Evolutionary conservation across 1,140 invertebrate genomes (phyloP).

Genomic region (Chrysoperla carnea): DNA sequence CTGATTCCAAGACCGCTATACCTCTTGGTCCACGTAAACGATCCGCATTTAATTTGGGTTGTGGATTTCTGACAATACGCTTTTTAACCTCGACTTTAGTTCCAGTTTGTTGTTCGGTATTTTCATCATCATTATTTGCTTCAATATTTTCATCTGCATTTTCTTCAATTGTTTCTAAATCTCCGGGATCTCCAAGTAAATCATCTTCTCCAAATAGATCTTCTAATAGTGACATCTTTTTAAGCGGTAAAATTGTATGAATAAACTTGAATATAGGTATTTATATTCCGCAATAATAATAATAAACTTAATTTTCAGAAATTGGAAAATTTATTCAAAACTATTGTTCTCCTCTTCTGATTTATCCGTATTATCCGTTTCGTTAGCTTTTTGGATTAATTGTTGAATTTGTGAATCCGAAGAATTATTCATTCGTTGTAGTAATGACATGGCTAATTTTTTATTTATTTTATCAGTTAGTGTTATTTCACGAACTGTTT

Average conservation of each 20-base stretch:
- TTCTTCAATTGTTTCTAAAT: slow-evolving; percentile 8
- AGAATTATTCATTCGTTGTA: slow-evolving; percentile 33
- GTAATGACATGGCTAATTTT: slow-evolving; percentile 34
- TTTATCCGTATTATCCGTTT: background rate
- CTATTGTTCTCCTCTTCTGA: background rate
- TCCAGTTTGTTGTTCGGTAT: slow-evolving; percentile 9
- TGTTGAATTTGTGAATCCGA: too few relatives aligned
- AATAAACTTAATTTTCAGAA: background rate
- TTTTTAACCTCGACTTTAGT: slow-evolving; percentile 26
- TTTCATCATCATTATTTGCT: slow-evolving; percentile 7
- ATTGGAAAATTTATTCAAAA: slow-evolving; percentile 2
- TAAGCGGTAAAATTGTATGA: background rate
- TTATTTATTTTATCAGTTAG: slow-evolving; percentile 45
- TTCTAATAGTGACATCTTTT: slow-evolving; percentile 2
- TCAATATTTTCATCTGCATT: slow-evolving; percentile 3
- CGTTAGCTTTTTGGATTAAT: too few relatives aligned
- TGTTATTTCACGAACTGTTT: slow-evolving; percentile 26
- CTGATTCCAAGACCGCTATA: slow-evolving; percentile 52
- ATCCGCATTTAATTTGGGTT: slow-evolving; percentile 50
- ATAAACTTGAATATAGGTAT: slow-evolving; percentile 4
- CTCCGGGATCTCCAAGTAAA: slow-evolving; percentile 12
- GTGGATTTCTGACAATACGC: slow-evolving; percentile 41
- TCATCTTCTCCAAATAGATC: slow-evolving; percentile 6
- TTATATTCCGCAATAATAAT: background rate
- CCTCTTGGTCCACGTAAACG: slow-evolving; percentile 58